Conservation (phyloP, 2,113 vertebrate species). For the Rousettus leschenaultii region DNA sequence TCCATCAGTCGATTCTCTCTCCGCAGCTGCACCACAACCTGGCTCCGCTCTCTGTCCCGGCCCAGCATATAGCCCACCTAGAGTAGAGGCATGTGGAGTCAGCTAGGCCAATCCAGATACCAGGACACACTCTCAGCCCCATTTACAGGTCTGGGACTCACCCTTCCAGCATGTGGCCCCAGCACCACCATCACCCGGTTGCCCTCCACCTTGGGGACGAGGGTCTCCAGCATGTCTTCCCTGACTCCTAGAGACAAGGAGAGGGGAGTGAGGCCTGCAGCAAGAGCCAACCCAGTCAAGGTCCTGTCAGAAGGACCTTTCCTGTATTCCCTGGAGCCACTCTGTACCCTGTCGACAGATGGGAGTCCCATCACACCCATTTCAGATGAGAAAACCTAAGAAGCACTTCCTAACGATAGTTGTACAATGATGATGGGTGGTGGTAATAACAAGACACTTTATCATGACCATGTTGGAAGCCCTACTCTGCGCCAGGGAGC, state of each 20-base stretch:
- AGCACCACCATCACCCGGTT: slow-evolving; percentile 89
- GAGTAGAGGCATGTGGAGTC: neutral
- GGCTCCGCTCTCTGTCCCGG: slow-evolving; percentile 83
- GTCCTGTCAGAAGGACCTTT: neutral
- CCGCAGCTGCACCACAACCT: slow-evolving; percentile 86
- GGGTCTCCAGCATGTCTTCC: slow-evolving; percentile 89
- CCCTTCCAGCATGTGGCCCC: slow-evolving; percentile 87
- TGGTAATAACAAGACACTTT: neutral
- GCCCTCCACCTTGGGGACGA: slow-evolving; percentile 86
- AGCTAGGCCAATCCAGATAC: neutral
- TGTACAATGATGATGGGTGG: neutral
- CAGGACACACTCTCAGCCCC: neutral
- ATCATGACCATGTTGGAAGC: neutral
- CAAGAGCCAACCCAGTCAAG: neutral
- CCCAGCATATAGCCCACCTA: slow-evolving; percentile 88
- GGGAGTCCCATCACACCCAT: neutral
- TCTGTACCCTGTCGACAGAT: neutral
- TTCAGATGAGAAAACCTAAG: neutral
- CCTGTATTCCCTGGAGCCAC: neutral
- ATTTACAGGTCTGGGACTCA: slow-evolving; percentile 65
- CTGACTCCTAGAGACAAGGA: slow-evolving; percentile 40
- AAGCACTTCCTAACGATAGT: neutral
- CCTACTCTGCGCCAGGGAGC: neutral
- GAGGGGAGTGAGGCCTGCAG: neutral
- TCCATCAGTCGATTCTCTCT: slow-evolving; percentile 80